These are phyloP conservation scores for Hippasteria phrygiana DNA, from an alignment of 53 echinoderm and acorn worm genomes.

Conservation along the genomic window DNA sequence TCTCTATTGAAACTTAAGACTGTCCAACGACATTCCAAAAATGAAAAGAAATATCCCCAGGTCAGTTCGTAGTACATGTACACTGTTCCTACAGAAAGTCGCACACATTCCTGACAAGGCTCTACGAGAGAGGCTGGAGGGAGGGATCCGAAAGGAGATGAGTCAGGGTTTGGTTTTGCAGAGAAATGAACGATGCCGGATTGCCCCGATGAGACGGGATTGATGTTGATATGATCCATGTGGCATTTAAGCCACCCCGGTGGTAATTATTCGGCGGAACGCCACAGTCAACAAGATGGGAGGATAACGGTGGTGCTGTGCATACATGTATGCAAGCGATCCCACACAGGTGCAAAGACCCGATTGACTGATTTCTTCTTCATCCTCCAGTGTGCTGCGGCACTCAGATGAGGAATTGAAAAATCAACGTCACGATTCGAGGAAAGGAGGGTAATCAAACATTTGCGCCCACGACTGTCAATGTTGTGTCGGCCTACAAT, in stretches of 20 bases:
- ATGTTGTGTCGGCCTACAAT: neutral
- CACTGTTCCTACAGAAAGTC: neutral
- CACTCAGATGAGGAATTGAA: neutral
- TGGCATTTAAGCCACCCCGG: constrained; percentile 9
- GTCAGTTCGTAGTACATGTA: neutral
- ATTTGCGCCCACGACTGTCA: neutral
- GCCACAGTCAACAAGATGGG: neutral
- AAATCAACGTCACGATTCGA: neutral
- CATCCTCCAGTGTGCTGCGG: neutral
- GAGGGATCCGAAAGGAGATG: neutral
- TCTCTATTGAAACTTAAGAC: no score
- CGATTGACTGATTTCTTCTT: neutral
- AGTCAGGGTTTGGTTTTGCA: neutral
- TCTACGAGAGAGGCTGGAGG: neutral
- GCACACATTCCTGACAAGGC: neutral
- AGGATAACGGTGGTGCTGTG: neutral
- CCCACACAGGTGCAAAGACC: no score
- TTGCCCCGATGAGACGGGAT: neutral
- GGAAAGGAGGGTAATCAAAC: constrained; percentile 10
- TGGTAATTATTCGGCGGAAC: constrained; percentile 13
- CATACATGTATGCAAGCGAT: no score
- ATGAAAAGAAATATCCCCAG: neutral
- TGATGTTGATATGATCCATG: neutral
- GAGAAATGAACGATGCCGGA: neutral
- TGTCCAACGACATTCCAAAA: no score